Percentiles rank a stretch among this genome's conserved stretches.
Evolutionary conservation across 2,113 vertebrate genomes (phyloP).

Genomic region (Eulacestoma nigropectus): DNA sequence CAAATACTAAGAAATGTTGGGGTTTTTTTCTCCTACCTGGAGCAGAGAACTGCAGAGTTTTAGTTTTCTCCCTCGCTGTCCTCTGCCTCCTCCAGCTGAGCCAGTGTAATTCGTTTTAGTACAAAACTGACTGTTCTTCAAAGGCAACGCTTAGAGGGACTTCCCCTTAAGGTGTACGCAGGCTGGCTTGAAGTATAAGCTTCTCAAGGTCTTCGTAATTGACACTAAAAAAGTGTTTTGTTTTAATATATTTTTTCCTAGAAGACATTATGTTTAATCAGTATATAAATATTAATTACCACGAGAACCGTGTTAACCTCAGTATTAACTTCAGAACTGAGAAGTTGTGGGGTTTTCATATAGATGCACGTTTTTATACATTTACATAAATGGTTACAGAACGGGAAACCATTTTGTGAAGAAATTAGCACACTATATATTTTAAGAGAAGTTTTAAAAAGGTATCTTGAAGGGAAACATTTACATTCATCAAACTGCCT

Average conservation of each 20-base stretch:
- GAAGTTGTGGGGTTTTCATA: rapidly evolving
- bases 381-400: neutral
- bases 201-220: neutral
- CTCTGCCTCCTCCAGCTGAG: neutral
- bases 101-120: neutral
- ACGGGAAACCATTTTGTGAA: neutral
- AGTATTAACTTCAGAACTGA: neutral
- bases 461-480: neutral
- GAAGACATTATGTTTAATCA: neutral
- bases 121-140: neutral
- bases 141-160: neutral
- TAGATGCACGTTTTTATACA: neutral
- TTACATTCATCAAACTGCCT: neutral
- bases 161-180: neutral
- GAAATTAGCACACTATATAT: neutral
- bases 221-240: neutral
- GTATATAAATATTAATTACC: neutral
- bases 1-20: neutral
- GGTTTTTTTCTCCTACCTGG: neutral
- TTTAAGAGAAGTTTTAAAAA: neutral
- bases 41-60: neutral
- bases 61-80: neutral
- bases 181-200: neutral
- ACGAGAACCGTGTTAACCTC: neutral
- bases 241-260: neutral